Conservation (phyloP, 2,113 vertebrate genomes). For the Pardalotus punctatus region DNA sequence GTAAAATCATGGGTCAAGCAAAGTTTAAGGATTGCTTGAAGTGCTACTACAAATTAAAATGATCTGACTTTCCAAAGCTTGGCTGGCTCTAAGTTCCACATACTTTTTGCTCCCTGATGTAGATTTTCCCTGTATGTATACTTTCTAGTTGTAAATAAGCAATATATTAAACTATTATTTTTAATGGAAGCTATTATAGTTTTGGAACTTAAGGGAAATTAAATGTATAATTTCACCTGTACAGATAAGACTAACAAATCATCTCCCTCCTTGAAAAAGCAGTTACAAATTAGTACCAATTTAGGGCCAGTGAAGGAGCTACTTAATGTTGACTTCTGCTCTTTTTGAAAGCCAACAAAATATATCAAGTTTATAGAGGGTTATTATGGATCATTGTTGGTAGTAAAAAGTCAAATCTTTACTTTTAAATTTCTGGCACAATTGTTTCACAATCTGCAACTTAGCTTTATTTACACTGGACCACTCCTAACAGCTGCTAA, state of each 20-base stretch:
- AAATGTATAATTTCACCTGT: not conserved
- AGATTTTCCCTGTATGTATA: not conserved
- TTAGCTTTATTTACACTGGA: not conserved
- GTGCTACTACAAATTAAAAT: not conserved
- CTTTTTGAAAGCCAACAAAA: not conserved
- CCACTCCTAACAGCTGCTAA: not conserved
- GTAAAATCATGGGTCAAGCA: not conserved
- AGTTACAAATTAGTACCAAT: not conserved
- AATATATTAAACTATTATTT: not conserved
- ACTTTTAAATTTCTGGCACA: not conserved
- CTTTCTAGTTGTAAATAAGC: not conserved
- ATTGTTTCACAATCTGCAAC: not conserved
- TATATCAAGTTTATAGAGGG: not conserved
- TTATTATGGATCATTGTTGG: not conserved
- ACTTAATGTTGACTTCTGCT: not conserved
- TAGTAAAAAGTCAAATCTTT: not conserved
- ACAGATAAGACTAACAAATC: not conserved
- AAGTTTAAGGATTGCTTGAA: not conserved
- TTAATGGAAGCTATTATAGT: not conserved
- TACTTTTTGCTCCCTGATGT: not conserved
- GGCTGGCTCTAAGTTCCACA: not conserved
- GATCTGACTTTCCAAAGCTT: not conserved
- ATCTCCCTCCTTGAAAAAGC: not conserved
- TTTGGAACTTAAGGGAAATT: not conserved
- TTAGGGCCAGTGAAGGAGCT: not conserved